Evolutionary conservation across 2,888 invertebrate genomes (phyloP), one percentile per base, ranked within the genome.

Genomic region (Gymnoscelis rufifasciata): DNA sequence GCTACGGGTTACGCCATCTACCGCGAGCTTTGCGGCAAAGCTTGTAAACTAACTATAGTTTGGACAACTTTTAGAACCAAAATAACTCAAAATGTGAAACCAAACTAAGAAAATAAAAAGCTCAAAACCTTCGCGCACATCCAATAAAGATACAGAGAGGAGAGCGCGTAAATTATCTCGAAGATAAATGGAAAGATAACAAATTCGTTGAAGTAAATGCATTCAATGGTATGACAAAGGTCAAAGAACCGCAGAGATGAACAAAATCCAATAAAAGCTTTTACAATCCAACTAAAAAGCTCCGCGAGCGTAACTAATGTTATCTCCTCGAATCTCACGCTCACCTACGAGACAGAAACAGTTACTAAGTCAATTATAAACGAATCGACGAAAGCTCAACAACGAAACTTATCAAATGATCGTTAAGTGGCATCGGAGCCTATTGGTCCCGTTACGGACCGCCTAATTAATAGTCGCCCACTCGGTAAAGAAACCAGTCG

Each of bases 381-480:
- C 62, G 66, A 70, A 70, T 66, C 66, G 64, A 64, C 62, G 57
- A 68, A 66, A 70, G 68, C 61, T 63, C 58, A 64, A 65, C 66
- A 71, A 72, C 68, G 68, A 73, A 74, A 78, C 70, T 74, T 79
- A 78, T 78, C 75, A 79, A 75, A 78, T 70, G 72, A 74, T 77
- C 72, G 78, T 78, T 74, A 76, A 70, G 67, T 68, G 68, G 68
- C 68, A 63, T 58, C 60, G 59, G 52, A 62, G 62, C 58, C 51
- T 59, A 60, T 60, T 60, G 57, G 66, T 74, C 74, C 82, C 76
- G 82, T 78, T 78, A 76, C 62, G 66, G 67, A 57, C 68, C 66
- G 71, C 60, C 69, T 82, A 83, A 84, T 83, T 83, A 87, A 83
- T 78, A 78, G 70, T 74, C 78, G 77, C 81, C 82, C 78, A 79